phyloP scores from a whole-genome alignment of 2,113 vertebrate genomes.

The Henicopernis longicauda region DNA sequence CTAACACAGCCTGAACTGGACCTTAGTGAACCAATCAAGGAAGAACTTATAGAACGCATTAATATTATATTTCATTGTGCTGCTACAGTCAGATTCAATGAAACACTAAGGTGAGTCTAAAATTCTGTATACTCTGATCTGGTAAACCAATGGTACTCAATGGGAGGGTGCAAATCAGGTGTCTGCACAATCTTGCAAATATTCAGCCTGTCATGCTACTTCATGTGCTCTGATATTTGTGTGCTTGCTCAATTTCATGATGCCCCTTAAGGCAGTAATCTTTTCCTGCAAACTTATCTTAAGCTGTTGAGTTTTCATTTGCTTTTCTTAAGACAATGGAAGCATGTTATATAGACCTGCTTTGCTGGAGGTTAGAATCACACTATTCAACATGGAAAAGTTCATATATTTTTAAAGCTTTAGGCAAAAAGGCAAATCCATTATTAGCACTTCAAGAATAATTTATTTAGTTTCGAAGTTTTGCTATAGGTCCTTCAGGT shows the following conservation, averaged over 20 bases:
- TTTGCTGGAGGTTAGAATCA: background rate
- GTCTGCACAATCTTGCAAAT: background rate
- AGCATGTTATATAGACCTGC: background rate
- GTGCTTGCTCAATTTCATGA: background rate
- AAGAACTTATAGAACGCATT: conserved; percentile 76
- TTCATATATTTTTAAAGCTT: background rate
- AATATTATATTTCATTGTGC: conserved; percentile 96
- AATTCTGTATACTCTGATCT: background rate
- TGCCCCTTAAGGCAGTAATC: background rate
- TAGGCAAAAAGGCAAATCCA: background rate
- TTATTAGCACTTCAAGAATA: background rate
- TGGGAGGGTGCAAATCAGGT: background rate
- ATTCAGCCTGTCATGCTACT: background rate
- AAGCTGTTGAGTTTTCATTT: background rate
- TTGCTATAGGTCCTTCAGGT: background rate
- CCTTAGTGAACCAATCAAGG: conserved; percentile 84
- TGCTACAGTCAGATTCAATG: conserved; percentile 95
- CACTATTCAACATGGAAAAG: background rate
- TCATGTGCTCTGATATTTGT: background rate
- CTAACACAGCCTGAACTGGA: conserved; percentile 86
- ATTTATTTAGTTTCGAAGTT: too few species aligned
- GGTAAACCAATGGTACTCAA: background rate
- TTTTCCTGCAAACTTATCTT: background rate
- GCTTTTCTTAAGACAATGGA: background rate
- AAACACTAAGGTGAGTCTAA: conserved; percentile 87